Percentiles rank a stretch among this genome's conserved stretches.
Conservation (phyloP, 2,113 vertebrate species). For the Upupa epops region DNA sequence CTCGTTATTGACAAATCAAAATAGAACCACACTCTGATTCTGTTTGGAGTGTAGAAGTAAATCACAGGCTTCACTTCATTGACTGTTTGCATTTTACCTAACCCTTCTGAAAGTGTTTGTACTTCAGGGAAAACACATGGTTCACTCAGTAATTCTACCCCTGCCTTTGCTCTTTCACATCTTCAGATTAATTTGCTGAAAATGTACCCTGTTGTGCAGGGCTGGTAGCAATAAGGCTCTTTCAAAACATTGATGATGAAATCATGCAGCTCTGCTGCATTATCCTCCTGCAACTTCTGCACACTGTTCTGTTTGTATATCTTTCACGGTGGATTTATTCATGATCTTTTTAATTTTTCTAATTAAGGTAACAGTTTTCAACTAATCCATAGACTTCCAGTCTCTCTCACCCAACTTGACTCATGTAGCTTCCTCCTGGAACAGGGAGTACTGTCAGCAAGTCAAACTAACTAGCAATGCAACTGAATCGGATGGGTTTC, state of each 20-base stretch:
- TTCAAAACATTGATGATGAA: neutral
- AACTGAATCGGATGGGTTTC: neutral
- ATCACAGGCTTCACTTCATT: neutral
- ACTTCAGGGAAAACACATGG: neutral
- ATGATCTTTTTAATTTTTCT: neutral
- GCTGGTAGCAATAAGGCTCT: neutral
- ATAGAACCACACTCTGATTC: neutral
- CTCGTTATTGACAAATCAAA: neutral
- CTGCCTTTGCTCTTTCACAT: neutral
- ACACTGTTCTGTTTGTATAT: neutral
- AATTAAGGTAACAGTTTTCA: neutral
- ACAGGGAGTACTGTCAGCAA: neutral
- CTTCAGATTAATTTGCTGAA: neutral
- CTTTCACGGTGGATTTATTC: neutral
- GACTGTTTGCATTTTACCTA: neutral
- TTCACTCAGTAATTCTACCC: neutral
- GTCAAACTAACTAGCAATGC: neutral
- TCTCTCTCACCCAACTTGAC: neutral
- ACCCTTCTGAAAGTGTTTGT: neutral
- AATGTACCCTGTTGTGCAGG: neutral
- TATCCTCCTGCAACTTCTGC: neutral
- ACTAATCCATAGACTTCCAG: accelerated
- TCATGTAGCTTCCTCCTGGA: neutral
- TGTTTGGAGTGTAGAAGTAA: neutral
- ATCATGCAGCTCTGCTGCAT: neutral